Conservation (phyloP, 2,888 invertebrate species). For the Drosophila putrida region DNA sequence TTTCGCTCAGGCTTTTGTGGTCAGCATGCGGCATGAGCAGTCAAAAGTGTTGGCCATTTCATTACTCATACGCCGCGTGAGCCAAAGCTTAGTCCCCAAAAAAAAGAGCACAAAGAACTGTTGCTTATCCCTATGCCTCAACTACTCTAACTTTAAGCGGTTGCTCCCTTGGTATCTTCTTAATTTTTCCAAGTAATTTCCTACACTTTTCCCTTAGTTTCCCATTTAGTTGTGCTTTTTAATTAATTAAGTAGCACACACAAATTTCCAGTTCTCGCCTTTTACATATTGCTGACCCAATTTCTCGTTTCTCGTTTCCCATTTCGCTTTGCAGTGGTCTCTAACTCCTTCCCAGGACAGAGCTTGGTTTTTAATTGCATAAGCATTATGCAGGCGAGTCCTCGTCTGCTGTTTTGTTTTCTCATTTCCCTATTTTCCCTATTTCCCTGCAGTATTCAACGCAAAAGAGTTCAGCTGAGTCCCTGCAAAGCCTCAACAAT, state of each 20-base stretch:
- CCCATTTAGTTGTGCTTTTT: constrained; percentile 38
- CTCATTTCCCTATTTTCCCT: constrained; percentile 21
- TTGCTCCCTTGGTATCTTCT: constrained; percentile 5
- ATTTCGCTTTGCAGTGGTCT: constrained; percentile 15
- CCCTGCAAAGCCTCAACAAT: constrained; percentile 48
- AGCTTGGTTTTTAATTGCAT: constrained; percentile 72
- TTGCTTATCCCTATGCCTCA: constrained; percentile 2
- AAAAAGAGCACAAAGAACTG: background rate
- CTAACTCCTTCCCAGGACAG: constrained; percentile 24
- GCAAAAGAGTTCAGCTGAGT: constrained; percentile 33
- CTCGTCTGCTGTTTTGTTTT: constrained; percentile 42
- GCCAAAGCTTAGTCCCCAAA: constrained; percentile 24
- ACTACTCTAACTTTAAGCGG: background rate
- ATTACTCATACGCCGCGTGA: constrained; percentile 70
- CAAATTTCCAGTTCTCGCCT: constrained; percentile 40
- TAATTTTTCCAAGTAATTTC: constrained; percentile 12
- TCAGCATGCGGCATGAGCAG: constrained; percentile 36
- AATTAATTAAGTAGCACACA: constrained; percentile 67
- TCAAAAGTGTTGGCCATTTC: constrained; percentile 57
- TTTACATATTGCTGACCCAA: constrained; percentile 38
- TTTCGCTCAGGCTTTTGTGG: constrained; percentile 30
- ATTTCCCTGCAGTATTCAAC: constrained; percentile 27
- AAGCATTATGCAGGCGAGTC: constrained; percentile 66
- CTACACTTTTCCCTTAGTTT: constrained; percentile 15
- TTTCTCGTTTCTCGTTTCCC: constrained; percentile 21